phyloP scores from a whole-genome alignment of 2,797 vertebrate species.

The Naso thynnoides region DNA sequence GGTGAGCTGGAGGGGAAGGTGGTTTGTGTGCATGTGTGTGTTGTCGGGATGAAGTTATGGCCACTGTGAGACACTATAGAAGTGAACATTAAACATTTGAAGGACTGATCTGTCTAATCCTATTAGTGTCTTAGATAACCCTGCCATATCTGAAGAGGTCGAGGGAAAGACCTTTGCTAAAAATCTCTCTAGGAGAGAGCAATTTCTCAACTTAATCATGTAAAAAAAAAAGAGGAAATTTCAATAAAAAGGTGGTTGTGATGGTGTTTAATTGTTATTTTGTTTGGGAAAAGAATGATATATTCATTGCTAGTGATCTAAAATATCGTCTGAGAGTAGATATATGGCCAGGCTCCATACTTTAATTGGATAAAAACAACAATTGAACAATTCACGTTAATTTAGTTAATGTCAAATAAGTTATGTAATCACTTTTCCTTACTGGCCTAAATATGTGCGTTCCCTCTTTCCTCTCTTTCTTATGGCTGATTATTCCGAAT shows the following conservation, averaged over 20 bases:
- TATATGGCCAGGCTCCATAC: background rate
- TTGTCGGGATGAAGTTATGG: slow-evolving; percentile 48
- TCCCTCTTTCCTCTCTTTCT: no score
- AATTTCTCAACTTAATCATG: slow-evolving; percentile 18
- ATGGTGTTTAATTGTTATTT: background rate
- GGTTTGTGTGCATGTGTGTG: slow-evolving; percentile 37
- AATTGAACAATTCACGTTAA: background rate
- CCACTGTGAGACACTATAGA: slow-evolving; percentile 54
- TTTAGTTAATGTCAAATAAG: no score
- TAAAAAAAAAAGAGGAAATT: background rate
- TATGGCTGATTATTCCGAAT: no score
- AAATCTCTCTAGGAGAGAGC: slow-evolving; percentile 30
- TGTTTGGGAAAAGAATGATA: background rate
- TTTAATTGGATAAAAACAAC: background rate
- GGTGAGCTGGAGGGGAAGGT: slow-evolving; percentile 45
- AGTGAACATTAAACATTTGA: slow-evolving; percentile 69
- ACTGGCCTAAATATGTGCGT: no score
- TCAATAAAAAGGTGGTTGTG: background rate
- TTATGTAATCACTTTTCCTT: no score
- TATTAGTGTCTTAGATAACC: slow-evolving; percentile 70
- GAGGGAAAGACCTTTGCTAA: slow-evolving; percentile 36
- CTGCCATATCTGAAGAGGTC: slow-evolving; percentile 61
- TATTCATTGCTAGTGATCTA: background rate
- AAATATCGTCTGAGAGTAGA: slow-evolving; percentile 7
- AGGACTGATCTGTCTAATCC: slow-evolving; percentile 76